Evolutionary conservation across 2,888 invertebrate species (phyloP), one percentile per base, ranked within the genome.

Genomic region (Andricus quercusramuli): DNA sequence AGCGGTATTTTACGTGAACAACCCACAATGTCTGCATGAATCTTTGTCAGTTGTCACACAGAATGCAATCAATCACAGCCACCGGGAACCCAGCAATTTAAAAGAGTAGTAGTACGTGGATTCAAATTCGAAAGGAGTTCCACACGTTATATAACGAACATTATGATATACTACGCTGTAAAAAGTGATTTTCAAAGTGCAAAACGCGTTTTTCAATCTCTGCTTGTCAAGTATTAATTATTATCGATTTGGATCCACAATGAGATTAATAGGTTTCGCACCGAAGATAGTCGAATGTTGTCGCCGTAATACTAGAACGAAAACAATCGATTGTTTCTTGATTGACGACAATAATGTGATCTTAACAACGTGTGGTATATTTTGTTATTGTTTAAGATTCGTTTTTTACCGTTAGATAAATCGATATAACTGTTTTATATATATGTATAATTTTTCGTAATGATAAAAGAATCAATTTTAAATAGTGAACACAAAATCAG

Each of bases 341-440:
- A 83, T 80, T 85, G 80, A 83, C 82, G 87, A 87, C 86, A 84
- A 89, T 88, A 87, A 88, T 90, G 89, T 90, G 90, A 90, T 91
- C 89, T 87, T 89, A 90, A 88, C 89, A 89, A 88, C 89, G 88
- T 88, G 86, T 88, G 89, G 88, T 89, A 89, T 87, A 88, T 84
- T 85, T 90, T 90, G 89, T 91, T 90, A 90, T 89, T 89, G 87
- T 91, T 90, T 89, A 89, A 89, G 88, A 87, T 88, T 88, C 88
- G 85, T 89, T 88, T 89, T 87, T 86, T 86, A 88, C 89, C 87
- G 85, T 90, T 90, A 88, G 83, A 85, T 65, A 86, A 89, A 88
- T 86, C 85, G 79, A 87, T 87, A 82, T 87, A 87, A 88, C 86
- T 89, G 85, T 90, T 89, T 85, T 88, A 83, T 70, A 81, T 78